A percentile compares a stretch with the other conserved stretches of the same genome.
These are phyloP conservation scores for Halcyon chelicuti DNA, from an alignment of 2,797 vertebrate genomes.

Conservation along the genomic window DNA sequence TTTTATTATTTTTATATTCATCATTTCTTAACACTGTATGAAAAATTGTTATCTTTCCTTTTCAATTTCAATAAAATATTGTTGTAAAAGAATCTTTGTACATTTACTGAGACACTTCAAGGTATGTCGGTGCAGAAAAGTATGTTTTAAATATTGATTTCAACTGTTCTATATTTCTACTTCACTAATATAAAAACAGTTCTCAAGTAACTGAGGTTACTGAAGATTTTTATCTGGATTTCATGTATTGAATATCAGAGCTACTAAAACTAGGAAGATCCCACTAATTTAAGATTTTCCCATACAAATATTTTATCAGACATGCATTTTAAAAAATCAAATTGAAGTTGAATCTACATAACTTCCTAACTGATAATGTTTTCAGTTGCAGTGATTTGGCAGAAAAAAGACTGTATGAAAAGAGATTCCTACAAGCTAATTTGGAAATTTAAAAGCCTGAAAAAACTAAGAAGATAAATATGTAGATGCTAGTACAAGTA, in stretches of 20 bases:
- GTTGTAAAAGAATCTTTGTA: slow-evolving; percentile 19
- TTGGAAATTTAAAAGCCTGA: neutral
- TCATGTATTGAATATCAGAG: neutral
- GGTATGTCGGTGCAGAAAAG: neutral
- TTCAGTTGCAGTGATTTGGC: neutral
- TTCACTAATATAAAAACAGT: neutral
- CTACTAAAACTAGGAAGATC: neutral
- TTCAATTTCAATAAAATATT: slow-evolving; percentile 29
- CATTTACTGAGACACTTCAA: slow-evolving; percentile 16
- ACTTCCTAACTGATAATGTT: neutral
- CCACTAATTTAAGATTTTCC: neutral
- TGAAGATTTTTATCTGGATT: neutral
- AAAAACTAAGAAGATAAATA: neutral
- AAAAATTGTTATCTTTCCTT: neutral
- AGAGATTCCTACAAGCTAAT: neutral
- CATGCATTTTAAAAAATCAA: neutral
- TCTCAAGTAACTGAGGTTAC: neutral
- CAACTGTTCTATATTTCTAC: neutral
- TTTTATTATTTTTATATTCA: slow-evolving; percentile 67
- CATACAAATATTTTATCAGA: neutral
- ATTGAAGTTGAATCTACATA: neutral
- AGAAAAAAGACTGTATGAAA: neutral
- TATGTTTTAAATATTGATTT: neutral
- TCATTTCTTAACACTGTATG: neutral
- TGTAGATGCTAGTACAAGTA: neutral